Percentiles rank a stretch among this genome's conserved stretches.
Conservation (phyloP, 2,797 vertebrate genomes). For the Gorsachius magnificus region DNA sequence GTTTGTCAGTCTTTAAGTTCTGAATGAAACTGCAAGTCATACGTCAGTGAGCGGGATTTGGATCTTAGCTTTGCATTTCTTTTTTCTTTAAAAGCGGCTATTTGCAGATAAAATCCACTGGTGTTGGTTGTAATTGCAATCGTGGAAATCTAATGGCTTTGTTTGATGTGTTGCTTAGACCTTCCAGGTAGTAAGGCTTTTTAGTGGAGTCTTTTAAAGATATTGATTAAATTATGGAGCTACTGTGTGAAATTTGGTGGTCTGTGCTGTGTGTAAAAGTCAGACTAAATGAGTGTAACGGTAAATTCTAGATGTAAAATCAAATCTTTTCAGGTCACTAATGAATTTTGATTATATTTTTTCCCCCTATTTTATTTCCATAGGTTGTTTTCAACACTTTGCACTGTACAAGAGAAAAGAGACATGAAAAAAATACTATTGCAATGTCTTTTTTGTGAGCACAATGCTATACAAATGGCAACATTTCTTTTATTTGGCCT, state of each 20-base stretch:
- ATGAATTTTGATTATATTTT: not conserved
- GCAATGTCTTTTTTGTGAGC: not conserved
- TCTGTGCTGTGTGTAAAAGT: not conserved
- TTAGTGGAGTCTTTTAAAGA: not conserved
- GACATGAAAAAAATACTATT: not conserved
- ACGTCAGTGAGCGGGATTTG: not conserved
- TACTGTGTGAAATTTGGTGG: not conserved
- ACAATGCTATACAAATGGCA: not conserved
- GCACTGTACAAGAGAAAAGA: not conserved
- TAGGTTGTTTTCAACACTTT: not conserved
- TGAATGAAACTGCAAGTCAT: slow-evolving; percentile 64
- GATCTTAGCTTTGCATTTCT: slow-evolving; percentile 10
- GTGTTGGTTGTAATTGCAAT: not conserved
- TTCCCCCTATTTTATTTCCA: not conserved
- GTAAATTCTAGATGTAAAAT: not conserved
- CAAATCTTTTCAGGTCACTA: not conserved
- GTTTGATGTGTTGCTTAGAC: slow-evolving; percentile 4
- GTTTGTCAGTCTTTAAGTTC: slow-evolving; percentile 65
- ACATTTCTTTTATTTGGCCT: not conserved
- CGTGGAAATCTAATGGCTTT: not conserved
- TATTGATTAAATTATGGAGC: not conserved
- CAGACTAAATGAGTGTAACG: not conserved
- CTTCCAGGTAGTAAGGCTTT: not conserved
- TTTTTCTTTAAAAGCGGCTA: slow-evolving; percentile 18
- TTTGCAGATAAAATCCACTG: slow-evolving; percentile 21